Conservation (phyloP, 2,113 vertebrate genomes). For the Sphyrna mokarran region DNA sequence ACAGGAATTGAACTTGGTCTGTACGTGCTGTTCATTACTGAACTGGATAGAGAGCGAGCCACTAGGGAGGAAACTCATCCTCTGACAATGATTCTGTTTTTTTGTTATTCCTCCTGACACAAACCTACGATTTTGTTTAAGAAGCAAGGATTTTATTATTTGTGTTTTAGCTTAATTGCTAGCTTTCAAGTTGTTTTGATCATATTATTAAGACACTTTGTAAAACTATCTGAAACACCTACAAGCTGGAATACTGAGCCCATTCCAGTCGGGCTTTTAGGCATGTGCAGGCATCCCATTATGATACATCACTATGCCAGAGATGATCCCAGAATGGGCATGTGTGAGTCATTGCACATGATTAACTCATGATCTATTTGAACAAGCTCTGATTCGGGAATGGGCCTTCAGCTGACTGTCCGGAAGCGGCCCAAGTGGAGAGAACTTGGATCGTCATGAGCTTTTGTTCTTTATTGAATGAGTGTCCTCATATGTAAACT, state of each 20-base stretch:
- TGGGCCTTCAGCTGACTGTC: background rate
- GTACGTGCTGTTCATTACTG: background rate
- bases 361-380: background rate
- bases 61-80: background rate
- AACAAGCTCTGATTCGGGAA: background rate
- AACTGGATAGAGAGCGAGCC: background rate
- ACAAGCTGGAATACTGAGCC: background rate
- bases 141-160: background rate
- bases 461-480: background rate
- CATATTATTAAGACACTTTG: background rate
- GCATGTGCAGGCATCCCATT: background rate
- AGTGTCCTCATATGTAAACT: background rate
- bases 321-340: background rate
- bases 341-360: constrained; percentile 14
- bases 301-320: background rate
- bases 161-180: background rate
- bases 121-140: background rate
- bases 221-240: background rate
- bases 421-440: background rate
- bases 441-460: background rate
- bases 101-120: background rate
- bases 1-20: background rate
- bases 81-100: background rate
- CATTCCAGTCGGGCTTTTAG: background rate
- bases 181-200: background rate